phyloP scores from a whole-genome alignment of 2,888 invertebrate genomes.

The Xestia ashworthii region DNA sequence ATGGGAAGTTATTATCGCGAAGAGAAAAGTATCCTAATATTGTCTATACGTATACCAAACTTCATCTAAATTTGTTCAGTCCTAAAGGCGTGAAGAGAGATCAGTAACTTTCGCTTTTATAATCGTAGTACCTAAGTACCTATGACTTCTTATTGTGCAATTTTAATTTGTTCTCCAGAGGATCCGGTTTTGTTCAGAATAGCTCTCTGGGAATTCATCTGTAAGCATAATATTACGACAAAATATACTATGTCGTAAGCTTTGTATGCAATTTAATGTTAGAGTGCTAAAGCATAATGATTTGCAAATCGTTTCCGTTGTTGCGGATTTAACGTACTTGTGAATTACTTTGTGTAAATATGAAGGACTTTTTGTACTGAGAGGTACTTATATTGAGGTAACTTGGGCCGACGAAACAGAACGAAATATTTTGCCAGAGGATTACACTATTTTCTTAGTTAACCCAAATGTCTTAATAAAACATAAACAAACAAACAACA shows the following conservation, averaged over 20 bases:
- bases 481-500: too few species aligned
- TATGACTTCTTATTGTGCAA: not conserved
- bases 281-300: not conserved
- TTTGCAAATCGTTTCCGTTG: not conserved
- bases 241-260: slow-evolving; percentile 3
- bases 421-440: not conserved
- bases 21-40: not conserved
- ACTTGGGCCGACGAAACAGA: not conserved
- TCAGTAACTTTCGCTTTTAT: not conserved
- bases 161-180: slow-evolving; percentile 1
- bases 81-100: not conserved
- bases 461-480: too few species aligned
- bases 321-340: not conserved
- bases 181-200: not conserved
- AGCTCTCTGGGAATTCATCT: not conserved
- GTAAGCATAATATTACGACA: not conserved
- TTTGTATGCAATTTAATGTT: slow-evolving; percentile 6
- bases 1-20: not conserved
- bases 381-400: too few species aligned
- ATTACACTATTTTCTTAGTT: too few species aligned
- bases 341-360: slow-evolving; percentile 6
- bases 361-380: not conserved
- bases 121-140: not conserved
- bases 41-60: not conserved
- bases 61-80: not conserved